These are phyloP conservation scores for Eulacestoma nigropectus DNA, from an alignment of 2,113 vertebrate species.

Conservation along the genomic window DNA sequence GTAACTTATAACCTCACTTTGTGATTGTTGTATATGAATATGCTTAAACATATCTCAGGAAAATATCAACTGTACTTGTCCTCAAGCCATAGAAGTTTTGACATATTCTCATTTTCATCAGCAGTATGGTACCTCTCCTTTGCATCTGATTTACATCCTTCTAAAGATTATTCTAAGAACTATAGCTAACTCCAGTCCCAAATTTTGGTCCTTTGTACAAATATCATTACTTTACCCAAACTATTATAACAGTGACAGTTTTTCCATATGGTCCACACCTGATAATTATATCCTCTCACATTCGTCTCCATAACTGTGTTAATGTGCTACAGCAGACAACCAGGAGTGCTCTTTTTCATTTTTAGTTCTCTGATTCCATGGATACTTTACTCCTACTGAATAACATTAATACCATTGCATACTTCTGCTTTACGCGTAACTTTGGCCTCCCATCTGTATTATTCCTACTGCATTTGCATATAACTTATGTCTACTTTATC, in stretches of 20 bases:
- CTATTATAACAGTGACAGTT: not conserved
- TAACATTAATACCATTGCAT: not conserved
- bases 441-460: not conserved
- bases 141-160: not conserved
- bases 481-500: not conserved
- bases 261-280: not conserved
- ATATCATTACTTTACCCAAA: not conserved
- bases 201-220: not conserved
- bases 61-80: not conserved
- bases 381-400: not conserved
- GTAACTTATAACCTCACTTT: not conserved
- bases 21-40: not conserved
- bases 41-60: not conserved
- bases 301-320: not conserved
- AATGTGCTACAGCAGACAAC: not conserved
- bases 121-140: not conserved
- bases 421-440: not conserved
- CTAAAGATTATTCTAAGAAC: not conserved
- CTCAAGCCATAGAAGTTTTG: not conserved
- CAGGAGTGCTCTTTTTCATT: accelerated
- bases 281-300: not conserved
- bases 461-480: not conserved
- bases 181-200: not conserved
- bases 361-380: not conserved
- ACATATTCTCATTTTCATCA: not conserved